Evolutionary conservation across 2,888 invertebrate species (phyloP), one percentile per base, ranked within the genome.

Genomic region (Automeris io): DNA sequence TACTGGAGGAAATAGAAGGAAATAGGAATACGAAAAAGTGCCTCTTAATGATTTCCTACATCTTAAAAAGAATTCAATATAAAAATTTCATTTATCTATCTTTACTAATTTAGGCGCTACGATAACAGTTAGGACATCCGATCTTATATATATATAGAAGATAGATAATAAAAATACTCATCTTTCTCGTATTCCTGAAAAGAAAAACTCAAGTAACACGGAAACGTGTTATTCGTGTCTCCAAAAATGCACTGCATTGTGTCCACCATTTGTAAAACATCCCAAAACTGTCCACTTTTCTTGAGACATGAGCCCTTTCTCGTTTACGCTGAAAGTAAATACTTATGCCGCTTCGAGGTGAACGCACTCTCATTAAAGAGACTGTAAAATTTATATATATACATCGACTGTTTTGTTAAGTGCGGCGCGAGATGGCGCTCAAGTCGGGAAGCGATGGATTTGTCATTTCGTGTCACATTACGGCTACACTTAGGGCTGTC

Each of bases 281-380:
- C 63, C 70, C 68, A 16, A 29, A 29, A 13, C 13, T 29, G 3
- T 16, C 13, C 29, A 8, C 3, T n/a, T 16, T 16, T 16, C 3
- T 6, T 16, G 29, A 3, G 16, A 29, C 16, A 16, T 34, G 34
- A 26, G 29, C 29, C 34, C 11, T 26, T 26, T 34, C n/a, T 8
- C 21, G 2, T 16, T 5, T 33, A 16, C 9, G 16, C 38, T 41
- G 41, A 39, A 42, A 13, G 11, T 44, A 41, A 65, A 64, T 69
- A 66, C 70, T 75, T 71, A 68, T 68, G 63, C 58, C 52, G 61
- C 61, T 60, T 53, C 47, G 71, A 70, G 81, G 75, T 80, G 71
- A 79, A 81, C 57, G 85, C 72, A 69, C 83, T 78, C 82, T 82
- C 77, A 82, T 83, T 83, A 83, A 82, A 81, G 73, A 31, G 29